A percentile compares a stretch with the other conserved stretches of the same genome.
These are phyloP conservation scores for Troilus luridus DNA, from an alignment of 2,888 invertebrate species.

Conservation along the genomic window DNA sequence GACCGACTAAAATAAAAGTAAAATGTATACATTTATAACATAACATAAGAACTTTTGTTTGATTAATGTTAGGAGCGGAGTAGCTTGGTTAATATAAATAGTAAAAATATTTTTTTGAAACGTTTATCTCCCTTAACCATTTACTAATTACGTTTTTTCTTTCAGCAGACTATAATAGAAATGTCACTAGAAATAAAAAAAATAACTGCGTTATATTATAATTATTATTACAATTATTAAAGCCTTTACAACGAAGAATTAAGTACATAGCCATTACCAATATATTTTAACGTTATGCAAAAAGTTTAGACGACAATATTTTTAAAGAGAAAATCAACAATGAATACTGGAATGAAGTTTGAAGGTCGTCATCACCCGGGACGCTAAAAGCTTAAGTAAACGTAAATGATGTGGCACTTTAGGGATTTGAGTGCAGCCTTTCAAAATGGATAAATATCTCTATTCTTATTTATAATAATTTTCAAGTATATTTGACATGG, in stretches of 20 bases:
- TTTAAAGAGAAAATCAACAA: conserved; percentile 6
- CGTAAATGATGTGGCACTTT: background rate
- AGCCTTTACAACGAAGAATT: background rate
- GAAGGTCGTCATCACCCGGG: background rate
- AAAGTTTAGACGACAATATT: background rate
- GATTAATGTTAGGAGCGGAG: no score
- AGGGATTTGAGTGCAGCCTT: background rate
- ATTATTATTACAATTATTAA: background rate
- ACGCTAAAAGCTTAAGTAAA: background rate
- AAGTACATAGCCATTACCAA: background rate
- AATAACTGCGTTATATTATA: background rate
- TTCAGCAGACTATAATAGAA: no score
- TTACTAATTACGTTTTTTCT: no score
- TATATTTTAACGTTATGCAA: background rate
- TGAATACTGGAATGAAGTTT: background rate
- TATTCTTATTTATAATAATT: background rate
- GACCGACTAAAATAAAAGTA: no score
- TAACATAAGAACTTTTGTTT: no score
- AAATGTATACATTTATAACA: no score
- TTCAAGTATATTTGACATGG: background rate
- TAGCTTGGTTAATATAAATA: no score
- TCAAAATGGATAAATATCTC: background rate
- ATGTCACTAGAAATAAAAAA: no score
- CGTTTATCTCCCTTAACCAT: no score
- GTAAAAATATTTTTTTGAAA: no score